A percentile compares a stretch with the other conserved stretches of the same genome.
These are phyloP conservation scores for Rachycentron canadum DNA, from an alignment of 2,797 vertebrate species.

Conservation along the genomic window DNA sequence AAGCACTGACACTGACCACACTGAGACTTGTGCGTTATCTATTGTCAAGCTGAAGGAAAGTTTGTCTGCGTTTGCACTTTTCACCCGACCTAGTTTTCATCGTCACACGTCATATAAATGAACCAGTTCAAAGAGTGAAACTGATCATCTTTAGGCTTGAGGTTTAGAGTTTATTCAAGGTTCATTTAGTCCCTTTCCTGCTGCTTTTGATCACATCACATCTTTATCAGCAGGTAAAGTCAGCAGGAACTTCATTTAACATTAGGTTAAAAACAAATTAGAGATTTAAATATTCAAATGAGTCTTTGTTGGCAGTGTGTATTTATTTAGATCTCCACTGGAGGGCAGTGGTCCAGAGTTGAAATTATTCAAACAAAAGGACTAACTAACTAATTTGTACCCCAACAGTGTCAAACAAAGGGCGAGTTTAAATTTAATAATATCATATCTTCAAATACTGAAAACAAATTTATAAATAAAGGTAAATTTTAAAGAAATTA, in stretches of 20 bases:
- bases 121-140: not conserved
- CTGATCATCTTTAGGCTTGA: not conserved
- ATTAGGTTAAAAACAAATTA: not conserved
- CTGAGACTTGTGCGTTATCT: conserved; percentile 58
- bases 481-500: not conserved
- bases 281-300: not conserved
- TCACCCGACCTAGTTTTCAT: not conserved
- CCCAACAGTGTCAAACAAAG: not conserved
- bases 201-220: not conserved
- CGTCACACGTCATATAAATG: not conserved
- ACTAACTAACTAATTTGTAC: too few relatives aligned
- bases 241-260: not conserved
- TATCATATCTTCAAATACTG: not conserved
- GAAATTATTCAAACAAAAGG: not conserved
- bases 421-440: not conserved
- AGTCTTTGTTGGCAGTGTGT: not conserved
- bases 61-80: conserved; percentile 6
- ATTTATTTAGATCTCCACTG: conserved; percentile 46
- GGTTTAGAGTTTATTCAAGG: not conserved
- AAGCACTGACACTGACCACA: conserved; percentile 45
- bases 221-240: not conserved
- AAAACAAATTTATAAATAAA: not conserved
- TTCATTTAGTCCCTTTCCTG: not conserved
- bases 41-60: conserved; percentile 21
- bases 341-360: conserved; percentile 47